Conservation (phyloP, 2,888 invertebrate genomes). For the Germaria angustata region DNA sequence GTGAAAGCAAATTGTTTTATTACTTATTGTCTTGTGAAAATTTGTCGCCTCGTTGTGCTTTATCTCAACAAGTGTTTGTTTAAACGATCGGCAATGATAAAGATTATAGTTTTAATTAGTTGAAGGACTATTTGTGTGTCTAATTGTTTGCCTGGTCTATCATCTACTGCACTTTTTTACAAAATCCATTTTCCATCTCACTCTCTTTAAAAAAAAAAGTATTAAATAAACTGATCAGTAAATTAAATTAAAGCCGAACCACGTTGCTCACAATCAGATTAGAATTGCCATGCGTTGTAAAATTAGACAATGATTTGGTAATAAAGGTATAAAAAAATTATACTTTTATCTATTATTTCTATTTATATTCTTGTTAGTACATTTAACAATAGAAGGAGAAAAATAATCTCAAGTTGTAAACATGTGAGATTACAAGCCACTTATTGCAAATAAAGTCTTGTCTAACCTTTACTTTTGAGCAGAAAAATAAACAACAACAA, state of each 20-base stretch:
- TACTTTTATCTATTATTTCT: not conserved
- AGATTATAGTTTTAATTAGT: conserved; percentile 13
- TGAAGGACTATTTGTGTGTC: conserved; percentile 5
- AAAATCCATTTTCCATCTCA: not conserved
- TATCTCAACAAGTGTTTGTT: not conserved
- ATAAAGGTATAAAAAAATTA: not conserved
- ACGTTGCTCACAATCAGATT: not conserved
- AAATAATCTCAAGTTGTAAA: not conserved
- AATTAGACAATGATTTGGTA: not conserved
- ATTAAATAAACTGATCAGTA: not conserved
- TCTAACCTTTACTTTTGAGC: no score
- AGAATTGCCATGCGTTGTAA: not conserved
- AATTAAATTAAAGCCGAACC: conserved; percentile 27
- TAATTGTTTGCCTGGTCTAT: not conserved
- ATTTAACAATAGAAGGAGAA: not conserved
- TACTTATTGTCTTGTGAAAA: not conserved
- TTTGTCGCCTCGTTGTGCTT: not conserved
- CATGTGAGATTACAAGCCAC: no score
- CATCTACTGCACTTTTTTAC: not conserved
- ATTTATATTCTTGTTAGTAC: not conserved
- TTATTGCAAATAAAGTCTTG: no score
- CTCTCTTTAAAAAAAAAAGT: not conserved
- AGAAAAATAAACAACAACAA: no score
- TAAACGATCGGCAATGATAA: not conserved
- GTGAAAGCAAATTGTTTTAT: not conserved